phyloP scores from a whole-genome alignment of 35 echinoderm and acorn worm genomes.

The Diadema setosum region DNA sequence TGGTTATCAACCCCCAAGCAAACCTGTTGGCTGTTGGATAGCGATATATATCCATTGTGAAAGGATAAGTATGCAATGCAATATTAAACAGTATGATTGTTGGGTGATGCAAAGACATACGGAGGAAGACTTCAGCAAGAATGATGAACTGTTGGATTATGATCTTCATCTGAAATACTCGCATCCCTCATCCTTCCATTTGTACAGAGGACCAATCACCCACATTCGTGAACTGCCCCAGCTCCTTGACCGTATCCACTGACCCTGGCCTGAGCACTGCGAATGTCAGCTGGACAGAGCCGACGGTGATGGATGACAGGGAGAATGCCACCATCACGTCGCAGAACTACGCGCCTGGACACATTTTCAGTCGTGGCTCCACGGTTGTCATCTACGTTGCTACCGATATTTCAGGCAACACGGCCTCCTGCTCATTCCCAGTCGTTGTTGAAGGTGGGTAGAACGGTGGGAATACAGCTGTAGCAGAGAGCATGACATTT shows the following conservation, averaged over 20 bases:
- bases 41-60: too few relatives aligned
- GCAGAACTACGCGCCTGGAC: constrained; percentile 12
- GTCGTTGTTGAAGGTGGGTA: constrained; percentile 6
- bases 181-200: not conserved
- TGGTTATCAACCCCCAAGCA: too few relatives aligned
- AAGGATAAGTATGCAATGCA: too few relatives aligned
- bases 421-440: constrained; percentile 17
- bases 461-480: too few relatives aligned
- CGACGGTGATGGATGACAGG: constrained; percentile 35
- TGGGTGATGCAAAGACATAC: too few relatives aligned
- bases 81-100: too few relatives aligned
- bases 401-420: constrained; percentile 1
- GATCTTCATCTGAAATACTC: too few relatives aligned
- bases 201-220: constrained; percentile 17
- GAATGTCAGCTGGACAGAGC: constrained; percentile 27
- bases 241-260: constrained; percentile 13
- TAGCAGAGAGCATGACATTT: too few relatives aligned
- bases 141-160: too few relatives aligned
- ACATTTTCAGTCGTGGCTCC: constrained; percentile 35
- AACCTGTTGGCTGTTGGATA: too few relatives aligned
- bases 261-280: not conserved
- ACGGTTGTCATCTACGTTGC: constrained; percentile 53
- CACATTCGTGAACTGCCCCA: constrained; percentile 6
- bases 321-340: not conserved
- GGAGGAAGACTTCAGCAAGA: too few relatives aligned